These are phyloP conservation scores for Origma solitaria DNA, from an alignment of 2,113 vertebrate genomes.

Conservation along the genomic window DNA sequence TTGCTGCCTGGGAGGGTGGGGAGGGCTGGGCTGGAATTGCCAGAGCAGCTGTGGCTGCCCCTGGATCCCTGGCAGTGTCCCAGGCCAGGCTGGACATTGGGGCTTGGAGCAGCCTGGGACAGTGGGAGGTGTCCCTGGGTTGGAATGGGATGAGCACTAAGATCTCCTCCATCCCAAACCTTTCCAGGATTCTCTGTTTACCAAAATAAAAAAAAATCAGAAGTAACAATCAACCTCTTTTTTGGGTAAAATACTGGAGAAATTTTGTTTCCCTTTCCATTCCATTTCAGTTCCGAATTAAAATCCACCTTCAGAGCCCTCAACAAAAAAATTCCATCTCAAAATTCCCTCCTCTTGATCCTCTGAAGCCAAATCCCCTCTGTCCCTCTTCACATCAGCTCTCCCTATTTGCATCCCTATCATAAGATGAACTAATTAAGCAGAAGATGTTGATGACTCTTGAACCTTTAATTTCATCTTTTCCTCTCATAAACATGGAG, in stretches of 20 bases:
- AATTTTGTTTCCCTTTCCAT: not conserved
- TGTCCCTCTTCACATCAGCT: not conserved
- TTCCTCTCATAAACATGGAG: not conserved
- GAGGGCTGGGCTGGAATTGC: not conserved
- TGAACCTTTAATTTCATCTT: slow-evolving; percentile 8
- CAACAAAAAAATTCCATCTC: not conserved
- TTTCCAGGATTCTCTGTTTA: not conserved
- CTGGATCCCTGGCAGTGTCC: not conserved
- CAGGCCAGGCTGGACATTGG: not conserved
- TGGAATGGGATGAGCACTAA: not conserved
- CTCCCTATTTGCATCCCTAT: not conserved
- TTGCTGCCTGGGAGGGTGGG: too few relatives aligned
- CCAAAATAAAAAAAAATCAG: not conserved
- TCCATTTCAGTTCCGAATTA: not conserved
- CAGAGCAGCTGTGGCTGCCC: not conserved
- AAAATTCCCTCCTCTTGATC: accelerated
- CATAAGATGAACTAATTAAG: not conserved
- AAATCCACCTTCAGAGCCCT: not conserved
- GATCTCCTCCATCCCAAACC: not conserved
- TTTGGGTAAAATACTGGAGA: accelerated
- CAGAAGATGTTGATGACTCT: not conserved
- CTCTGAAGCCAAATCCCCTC: not conserved
- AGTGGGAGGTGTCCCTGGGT: not conserved
- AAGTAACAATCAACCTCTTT: not conserved
- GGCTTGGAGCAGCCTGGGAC: not conserved